Evolutionary conservation across 1,140 invertebrate genomes (phyloP).

Genomic region (Drosophila nigrodunni): DNA sequence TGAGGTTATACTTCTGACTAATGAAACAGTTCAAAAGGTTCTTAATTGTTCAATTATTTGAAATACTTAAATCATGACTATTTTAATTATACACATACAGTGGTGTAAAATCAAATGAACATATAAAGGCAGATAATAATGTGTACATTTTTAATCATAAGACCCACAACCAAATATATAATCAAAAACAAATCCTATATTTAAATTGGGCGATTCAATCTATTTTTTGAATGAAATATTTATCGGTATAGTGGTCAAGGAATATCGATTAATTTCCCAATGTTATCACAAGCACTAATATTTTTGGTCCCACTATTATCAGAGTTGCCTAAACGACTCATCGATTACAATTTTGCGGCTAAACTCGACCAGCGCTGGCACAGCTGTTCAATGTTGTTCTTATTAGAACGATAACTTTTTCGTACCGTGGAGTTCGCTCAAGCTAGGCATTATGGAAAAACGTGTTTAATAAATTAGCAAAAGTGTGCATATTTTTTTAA

Average conservation of each 20-base stretch:
- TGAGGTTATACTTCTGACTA: slow-evolving; percentile 72
- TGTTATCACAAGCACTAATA: neutral
- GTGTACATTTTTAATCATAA: slow-evolving; percentile 56
- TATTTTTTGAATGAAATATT: neutral
- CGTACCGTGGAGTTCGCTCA: slow-evolving; percentile 38
- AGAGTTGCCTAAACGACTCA: slow-evolving; percentile 5
- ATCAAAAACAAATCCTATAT: slow-evolving; percentile 26
- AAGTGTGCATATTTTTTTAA: slow-evolving; percentile 5
- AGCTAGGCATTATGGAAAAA: slow-evolving; percentile 45
- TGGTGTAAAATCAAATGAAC: slow-evolving; percentile 47
- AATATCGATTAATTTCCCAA: neutral
- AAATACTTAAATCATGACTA: slow-evolving; percentile 32
- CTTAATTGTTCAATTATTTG: slow-evolving; percentile 56
- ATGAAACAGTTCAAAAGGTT: slow-evolving; percentile 50
- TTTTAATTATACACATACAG: slow-evolving; percentile 26
- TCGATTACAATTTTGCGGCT: neutral
- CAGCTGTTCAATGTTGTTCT: slow-evolving; percentile 71
- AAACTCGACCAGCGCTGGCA: slow-evolving; percentile 6
- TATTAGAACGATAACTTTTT: slow-evolving; percentile 45
- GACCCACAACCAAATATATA: slow-evolving; percentile 59
- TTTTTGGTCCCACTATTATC: neutral
- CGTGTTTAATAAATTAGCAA: slow-evolving; percentile 55
- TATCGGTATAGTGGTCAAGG: neutral
- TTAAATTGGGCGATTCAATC: neutral
- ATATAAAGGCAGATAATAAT: slow-evolving; percentile 33